Evolutionary conservation across 2,888 invertebrate genomes (phyloP), one percentile per base, ranked within the genome.

Genomic region (Lumbricus terrestris): DNA sequence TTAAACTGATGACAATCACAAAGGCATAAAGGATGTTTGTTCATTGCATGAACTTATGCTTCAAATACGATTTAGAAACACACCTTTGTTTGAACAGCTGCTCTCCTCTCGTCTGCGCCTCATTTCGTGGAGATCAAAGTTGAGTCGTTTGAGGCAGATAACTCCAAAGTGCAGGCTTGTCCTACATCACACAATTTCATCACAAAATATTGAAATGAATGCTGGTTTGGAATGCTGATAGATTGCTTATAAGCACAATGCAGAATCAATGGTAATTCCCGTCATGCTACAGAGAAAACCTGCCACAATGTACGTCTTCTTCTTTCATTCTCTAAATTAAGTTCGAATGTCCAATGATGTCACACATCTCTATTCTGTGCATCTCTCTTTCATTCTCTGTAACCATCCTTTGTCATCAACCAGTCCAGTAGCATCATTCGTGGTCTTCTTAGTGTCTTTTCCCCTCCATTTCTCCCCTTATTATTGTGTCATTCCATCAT

Each of bases 111-210:
- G 96, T 93, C 99, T 96, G 94, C 98, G 98, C 95, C 99, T 98
- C 93, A 99, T 93, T 91, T 97, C 97, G 94, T 98, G 97, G 91
- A 94, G 94, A 95, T 99, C 98, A 96, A 98, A 99, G 95, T 99
- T 99, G 93, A 99, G 96, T 93, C 98, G 96, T 96, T 99, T 99
- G 94, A 99, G 96, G 95, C 98, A 98, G 94, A 97, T 97, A 95
- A 99, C 98, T 95, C 99, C 99, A 96, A 97, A 99, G 95, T 99
- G 99, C 92, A 99, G 96, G 96, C 98, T 98, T 94, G 98, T 98
- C 95, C 99, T 98, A 95, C 20, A 18, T 34, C 6, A 34, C 88
- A 38, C 29, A 37, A 88, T 23, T 23, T 88, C 1, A 6, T 88
- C n/a, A 23, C 23, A 38, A 88, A 88, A 23, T 37, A 69, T n/a